Evolutionary conservation across 2,888 invertebrate species (phyloP).

Genomic region (Chesias legatella): DNA sequence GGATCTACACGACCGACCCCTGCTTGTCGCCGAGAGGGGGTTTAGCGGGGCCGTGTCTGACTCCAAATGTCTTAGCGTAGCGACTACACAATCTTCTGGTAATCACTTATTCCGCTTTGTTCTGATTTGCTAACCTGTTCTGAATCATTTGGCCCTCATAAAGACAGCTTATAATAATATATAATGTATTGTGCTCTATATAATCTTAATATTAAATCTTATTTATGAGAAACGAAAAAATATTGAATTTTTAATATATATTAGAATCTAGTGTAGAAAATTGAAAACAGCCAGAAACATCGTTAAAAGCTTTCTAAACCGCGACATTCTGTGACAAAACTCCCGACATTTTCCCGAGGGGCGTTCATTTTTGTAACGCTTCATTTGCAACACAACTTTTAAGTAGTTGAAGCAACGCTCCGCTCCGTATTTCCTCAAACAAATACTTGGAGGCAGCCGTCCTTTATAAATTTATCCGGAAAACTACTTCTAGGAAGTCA

Average conservation of each 20-base stretch:
- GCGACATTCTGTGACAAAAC: slow-evolving; percentile 31
- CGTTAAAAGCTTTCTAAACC: slow-evolving; percentile 30
- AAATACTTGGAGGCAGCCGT: slow-evolving; percentile 47
- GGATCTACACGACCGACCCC: slow-evolving; percentile 44
- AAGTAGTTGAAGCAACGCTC: slow-evolving; percentile 59
- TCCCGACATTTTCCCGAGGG: slow-evolving; percentile 39
- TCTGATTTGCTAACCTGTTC: slow-evolving; percentile 14
- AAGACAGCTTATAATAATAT: too few species aligned
- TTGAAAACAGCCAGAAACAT: not conserved
- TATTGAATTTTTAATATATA: not conserved
- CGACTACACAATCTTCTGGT: slow-evolving; percentile 40
- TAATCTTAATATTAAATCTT: too few species aligned
- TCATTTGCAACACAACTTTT: slow-evolving; percentile 68
- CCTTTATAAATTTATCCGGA: slow-evolving; percentile 33
- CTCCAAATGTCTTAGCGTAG: slow-evolving; percentile 39
- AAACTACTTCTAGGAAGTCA: slow-evolving; percentile 43
- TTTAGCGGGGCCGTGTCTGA: slow-evolving; percentile 32
- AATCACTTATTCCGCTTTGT: slow-evolving; percentile 41
- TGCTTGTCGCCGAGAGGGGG: slow-evolving; percentile 37
- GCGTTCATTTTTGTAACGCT: slow-evolving; percentile 66
- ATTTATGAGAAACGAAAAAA: too few species aligned
- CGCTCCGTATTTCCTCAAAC: slow-evolving; percentile 53
- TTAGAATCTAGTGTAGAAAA: slow-evolving; percentile 1
- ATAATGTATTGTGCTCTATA: too few species aligned
- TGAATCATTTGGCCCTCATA: too few species aligned